These are phyloP conservation scores for Triplophysa siluroides DNA, from an alignment of 2,113 vertebrate genomes.

Conservation along the genomic window DNA sequence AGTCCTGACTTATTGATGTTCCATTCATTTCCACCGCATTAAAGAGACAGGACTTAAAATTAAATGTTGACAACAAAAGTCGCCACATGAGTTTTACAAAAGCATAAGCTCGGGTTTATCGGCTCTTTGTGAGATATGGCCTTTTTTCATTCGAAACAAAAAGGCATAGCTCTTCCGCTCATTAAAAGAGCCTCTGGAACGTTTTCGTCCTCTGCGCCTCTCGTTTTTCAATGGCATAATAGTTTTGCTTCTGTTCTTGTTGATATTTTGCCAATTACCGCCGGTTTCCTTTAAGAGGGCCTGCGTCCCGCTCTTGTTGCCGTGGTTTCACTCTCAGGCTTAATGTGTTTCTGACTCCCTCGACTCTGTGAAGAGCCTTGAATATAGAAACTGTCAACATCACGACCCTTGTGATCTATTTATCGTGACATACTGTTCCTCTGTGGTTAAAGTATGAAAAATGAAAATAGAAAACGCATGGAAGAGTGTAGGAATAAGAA, in stretches of 20 bases:
- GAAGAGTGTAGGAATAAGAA: background rate
- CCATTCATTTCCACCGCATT: slow-evolving; percentile 8
- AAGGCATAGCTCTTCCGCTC: background rate
- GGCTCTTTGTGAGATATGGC: slow-evolving; percentile 11
- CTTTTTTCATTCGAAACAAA: slow-evolving; percentile 5
- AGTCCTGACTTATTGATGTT: background rate
- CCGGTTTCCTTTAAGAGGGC: slow-evolving; percentile 40
- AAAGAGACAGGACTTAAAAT: slow-evolving; percentile 10
- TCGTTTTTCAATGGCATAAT: slow-evolving; percentile 31
- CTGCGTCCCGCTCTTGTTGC: slow-evolving; percentile 22
- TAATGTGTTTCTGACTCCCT: slow-evolving; percentile 25
- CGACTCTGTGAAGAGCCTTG: slow-evolving; percentile 19
- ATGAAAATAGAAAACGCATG: background rate
- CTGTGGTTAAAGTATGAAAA: slow-evolving; percentile 3
- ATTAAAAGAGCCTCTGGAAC: slow-evolving; percentile 35
- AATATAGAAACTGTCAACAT: slow-evolving; percentile 1
- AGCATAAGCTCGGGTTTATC: slow-evolving; percentile 11
- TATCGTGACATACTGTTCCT: background rate
- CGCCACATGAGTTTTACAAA: slow-evolving; percentile 27
- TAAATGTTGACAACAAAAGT: slow-evolving; percentile 22
- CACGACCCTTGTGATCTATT: background rate
- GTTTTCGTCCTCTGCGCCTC: slow-evolving; percentile 18
- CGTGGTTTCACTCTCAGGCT: background rate
- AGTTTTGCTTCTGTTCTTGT: slow-evolving; percentile 42
- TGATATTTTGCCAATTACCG: slow-evolving; percentile 32